Base-by-base conservation (phyloP, 1,140 invertebrate genomes). In the Bursaphelenchus mucronatus region DNA sequence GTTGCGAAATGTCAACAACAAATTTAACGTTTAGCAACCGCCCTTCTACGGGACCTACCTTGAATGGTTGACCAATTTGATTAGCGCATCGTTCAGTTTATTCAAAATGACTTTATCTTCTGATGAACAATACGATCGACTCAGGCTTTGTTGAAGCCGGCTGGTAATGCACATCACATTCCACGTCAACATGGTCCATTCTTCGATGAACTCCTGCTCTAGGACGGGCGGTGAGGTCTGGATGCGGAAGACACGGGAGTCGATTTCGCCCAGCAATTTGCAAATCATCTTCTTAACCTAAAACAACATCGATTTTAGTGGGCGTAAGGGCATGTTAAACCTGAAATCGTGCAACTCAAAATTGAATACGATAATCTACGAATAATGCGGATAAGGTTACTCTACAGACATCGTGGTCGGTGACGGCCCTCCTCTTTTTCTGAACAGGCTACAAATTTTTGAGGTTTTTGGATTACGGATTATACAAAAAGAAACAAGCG, bases 111-210 rank as follows among this genome's bases (percentile, higher is more conserved):
- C 67, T 45, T 70, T 64, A 50, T 78, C 76, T 47, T 81, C 79
- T 8, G 66, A 53, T 9, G 70, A 74, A 39, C 56, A 73, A 44
- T 74, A 53, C 61, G 76, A 61, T 10, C 49, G 40, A n/a, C 40
- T 11, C 41, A 73, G 47, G 17, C 55, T 65, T 21, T 73, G 75
- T 44, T 80, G 75, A 10, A 80, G 58, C n/a, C 78, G 67, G 21
- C 55, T 70, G 19, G 76, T 78, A 46, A 80, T 77, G 55, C 78
- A 80, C 30, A 80, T 53, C 4, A 80, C 75, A 66, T 80, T 81
- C 78, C 78, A 80, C 13, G 79, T 79, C 3, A 80, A 54, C 67
- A 81, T 79, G 17, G 78, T 76, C 78, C 78, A 80, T 66, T 80
- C 78, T 61, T 80, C 79, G 52, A 80, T 76, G 46, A 79, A 75